Evolutionary conservation across 2,888 invertebrate genomes (phyloP).

Genomic region (Elysia crispata): DNA sequence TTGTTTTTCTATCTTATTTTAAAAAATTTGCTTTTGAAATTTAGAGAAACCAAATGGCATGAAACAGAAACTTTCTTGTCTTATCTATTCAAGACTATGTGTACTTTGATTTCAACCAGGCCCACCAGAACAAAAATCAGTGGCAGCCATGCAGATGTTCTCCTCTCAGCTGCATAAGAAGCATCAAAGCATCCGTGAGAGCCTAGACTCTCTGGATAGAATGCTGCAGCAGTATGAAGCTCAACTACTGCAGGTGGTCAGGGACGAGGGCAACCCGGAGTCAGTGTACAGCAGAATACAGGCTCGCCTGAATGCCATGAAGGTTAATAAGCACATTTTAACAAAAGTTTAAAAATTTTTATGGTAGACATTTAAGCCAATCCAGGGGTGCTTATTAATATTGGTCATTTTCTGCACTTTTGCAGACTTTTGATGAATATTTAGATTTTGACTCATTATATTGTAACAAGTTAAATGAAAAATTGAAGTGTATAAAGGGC

Average conservation of each 20-base stretch:
- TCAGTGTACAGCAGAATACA: constrained; percentile 30
- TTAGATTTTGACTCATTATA: no score
- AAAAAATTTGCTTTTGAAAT: no score
- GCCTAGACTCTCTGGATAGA: constrained; percentile 43
- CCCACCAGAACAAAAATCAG: constrained; percentile 11
- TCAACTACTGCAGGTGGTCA: constrained; percentile 36
- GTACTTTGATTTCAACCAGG: no score
- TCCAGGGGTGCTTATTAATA: no score
- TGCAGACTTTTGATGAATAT: no score
- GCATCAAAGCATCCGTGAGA: constrained; percentile 44
- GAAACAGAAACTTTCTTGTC: no score
- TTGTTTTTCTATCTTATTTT: no score
- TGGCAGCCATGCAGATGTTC: constrained; percentile 50
- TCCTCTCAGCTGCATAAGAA: constrained; percentile 50
- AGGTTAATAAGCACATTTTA: neutral
- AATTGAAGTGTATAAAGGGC: no score
- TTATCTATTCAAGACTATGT: no score
- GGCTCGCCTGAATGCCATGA: constrained; percentile 24
- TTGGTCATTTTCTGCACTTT: no score
- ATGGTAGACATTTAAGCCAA: neutral
- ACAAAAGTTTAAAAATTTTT: neutral
- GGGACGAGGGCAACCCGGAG: constrained; percentile 29
- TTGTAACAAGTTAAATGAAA: no score
- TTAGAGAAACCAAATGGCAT: no score
- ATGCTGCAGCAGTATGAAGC: constrained; percentile 44